A percentile compares a stretch with the other conserved stretches of the same genome.
Conservation (phyloP, 2,888 invertebrate species). For the Ophion obscuratus region DNA sequence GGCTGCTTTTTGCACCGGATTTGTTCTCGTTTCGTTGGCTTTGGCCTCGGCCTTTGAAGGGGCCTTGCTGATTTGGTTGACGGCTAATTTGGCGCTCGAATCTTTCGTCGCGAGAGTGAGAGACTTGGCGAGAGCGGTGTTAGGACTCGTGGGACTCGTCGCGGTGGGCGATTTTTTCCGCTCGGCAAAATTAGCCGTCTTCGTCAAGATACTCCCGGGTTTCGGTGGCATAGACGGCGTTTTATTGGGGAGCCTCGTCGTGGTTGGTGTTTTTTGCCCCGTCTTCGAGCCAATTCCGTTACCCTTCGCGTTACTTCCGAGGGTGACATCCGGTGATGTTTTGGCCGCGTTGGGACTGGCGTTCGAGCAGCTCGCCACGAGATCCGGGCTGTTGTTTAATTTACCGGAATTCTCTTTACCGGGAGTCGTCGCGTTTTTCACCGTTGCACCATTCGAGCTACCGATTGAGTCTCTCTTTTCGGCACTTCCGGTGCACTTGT, state of each 20-base stretch:
- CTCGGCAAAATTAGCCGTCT: conserved; percentile 82
- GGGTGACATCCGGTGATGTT: conserved; percentile 79
- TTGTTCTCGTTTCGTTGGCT: conserved; percentile 66
- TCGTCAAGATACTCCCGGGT: conserved; percentile 84
- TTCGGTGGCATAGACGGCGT: conserved; percentile 84
- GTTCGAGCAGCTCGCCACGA: conserved; percentile 89
- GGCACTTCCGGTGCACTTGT: conserved; percentile 66
- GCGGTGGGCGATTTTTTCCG: conserved; percentile 75
- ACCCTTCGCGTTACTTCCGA: conserved; percentile 73
- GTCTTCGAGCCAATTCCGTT: conserved; percentile 22
- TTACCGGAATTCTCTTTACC: conserved; percentile 73
- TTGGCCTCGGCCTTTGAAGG: conserved; percentile 47
- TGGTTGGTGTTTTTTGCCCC: conserved; percentile 80
- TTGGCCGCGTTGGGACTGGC: conserved; percentile 83
- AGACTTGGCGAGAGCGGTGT: conserved; percentile 67
- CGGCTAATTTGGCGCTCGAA: conserved; percentile 47
- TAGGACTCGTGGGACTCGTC: conserved; percentile 71
- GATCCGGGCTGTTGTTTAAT: conserved; percentile 88
- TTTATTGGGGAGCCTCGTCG: conserved; percentile 78
- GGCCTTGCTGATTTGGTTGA: conserved; percentile 43
- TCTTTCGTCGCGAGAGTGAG: conserved; percentile 59
- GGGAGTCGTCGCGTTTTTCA: conserved; percentile 56
- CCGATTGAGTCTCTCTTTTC: conserved; percentile 71
- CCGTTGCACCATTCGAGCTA: conserved; percentile 26
- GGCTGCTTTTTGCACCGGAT: conserved; percentile 81